phyloP scores from a whole-genome alignment of 2,113 vertebrate species.

The Cyanoliseus patagonus region DNA sequence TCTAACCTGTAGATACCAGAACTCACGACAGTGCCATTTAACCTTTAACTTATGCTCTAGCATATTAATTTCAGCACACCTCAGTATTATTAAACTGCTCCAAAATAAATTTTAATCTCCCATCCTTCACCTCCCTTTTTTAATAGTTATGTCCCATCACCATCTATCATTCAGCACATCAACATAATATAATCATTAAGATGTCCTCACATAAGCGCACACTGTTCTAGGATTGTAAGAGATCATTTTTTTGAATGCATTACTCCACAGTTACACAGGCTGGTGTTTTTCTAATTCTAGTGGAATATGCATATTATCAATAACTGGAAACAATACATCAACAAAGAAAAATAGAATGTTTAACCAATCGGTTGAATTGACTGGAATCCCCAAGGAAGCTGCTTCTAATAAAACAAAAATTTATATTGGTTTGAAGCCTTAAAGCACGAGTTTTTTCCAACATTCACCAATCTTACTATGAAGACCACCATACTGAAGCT shows the following conservation, averaged over 20 bases:
- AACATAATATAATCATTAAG: neutral
- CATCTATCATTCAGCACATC: neutral
- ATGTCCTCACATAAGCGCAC: neutral
- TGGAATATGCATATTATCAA: rapidly evolving
- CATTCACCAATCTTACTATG: neutral
- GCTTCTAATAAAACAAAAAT: neutral
- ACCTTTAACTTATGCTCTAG: neutral
- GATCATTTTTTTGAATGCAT: rapidly evolving
- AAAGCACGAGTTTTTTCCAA: neutral
- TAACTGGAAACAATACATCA: neutral
- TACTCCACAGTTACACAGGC: neutral
- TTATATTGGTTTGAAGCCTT: neutral
- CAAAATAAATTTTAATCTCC: neutral
- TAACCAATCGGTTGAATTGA: neutral
- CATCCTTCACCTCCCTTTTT: rapidly evolving
- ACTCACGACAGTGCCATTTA: neutral
- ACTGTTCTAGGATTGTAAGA: neutral
- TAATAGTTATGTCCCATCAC: neutral
- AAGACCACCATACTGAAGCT: neutral
- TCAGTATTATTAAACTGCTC: neutral
- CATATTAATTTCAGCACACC: neutral
- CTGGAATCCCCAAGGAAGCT: neutral
- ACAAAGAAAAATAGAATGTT: neutral
- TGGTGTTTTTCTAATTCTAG: neutral
- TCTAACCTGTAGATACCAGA: neutral